Evolutionary conservation across 2,888 invertebrate genomes (phyloP), one percentile per base, ranked within the genome.

Genomic region (Thecocarcelia acutangulata): DNA sequence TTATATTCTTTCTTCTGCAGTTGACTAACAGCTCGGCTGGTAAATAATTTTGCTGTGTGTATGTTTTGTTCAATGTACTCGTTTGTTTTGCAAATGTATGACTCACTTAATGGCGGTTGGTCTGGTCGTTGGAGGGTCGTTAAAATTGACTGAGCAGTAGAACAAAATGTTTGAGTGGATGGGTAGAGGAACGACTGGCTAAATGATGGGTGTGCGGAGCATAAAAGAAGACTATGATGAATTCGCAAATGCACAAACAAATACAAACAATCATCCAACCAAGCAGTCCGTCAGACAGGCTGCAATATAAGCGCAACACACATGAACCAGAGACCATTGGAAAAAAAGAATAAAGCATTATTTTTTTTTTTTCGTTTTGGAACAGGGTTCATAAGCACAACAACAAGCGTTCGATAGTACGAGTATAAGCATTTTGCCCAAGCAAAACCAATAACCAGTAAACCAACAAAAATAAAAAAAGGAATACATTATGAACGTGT

Each of bases 91-190:
- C 11, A 63, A 69, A 50, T 64, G 33, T 37, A 77, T 77, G 81
- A 73, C 76, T 80, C 80, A 76, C 80, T 72, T 76, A 70, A 66
- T 75, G 70, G 17, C 72, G 61, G 52, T 80, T 64, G 48, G 63
- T 54, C 59, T 73, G 66, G 46, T 52, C 24, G 78, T 56, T 78
- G 66, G 72, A 73, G 78, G 66, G 78, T 72, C 72, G 52, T 79
- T 61, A 54, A 73, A 73, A 78, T 24, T 72, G 42, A 72, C 52
- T 58, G 75, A 52, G 59, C 56, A 64, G 64, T 59, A 72, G 59
- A 66, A 46, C 12, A 61, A 33, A 48, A 46, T 68, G 33, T 58
- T 28, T 66, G 54, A 17, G 64, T 61, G 37, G 37, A 50, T 58
- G 33, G 37, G 21, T 59, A 33, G 46, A 48, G 28, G 17, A 46